Conservation (phyloP, 2,797 vertebrate genomes). For the Scarus forsteni region DNA sequence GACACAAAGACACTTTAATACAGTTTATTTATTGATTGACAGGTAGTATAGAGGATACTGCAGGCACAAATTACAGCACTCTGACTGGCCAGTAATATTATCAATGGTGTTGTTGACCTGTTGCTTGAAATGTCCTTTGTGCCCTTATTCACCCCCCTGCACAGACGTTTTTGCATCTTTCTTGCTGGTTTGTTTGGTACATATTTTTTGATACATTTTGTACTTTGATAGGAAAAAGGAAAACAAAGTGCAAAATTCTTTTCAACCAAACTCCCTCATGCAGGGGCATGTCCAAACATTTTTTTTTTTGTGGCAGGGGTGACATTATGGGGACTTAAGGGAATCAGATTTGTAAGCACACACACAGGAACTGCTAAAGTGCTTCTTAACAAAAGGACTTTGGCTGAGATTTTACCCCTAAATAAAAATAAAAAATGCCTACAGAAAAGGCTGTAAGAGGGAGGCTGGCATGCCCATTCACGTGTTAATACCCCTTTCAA, state of each 20-base stretch:
- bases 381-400: too few relatives aligned
- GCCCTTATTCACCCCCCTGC: slow-evolving; percentile 9
- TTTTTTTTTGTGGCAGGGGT: too few relatives aligned
- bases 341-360: too few relatives aligned
- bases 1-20: slow-evolving; percentile 33
- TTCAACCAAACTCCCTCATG: not conserved
- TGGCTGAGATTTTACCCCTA: too few relatives aligned
- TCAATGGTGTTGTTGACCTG: slow-evolving; percentile 49
- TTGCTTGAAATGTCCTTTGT: slow-evolving; percentile 42
- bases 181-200: slow-evolving; percentile 66
- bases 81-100: slow-evolving; percentile 73
- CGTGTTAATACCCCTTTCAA: too few relatives aligned
- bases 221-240: slow-evolving; percentile 65
- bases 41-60: slow-evolving; percentile 75
- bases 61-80: slow-evolving; percentile 81
- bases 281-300: too few relatives aligned
- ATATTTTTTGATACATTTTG: slow-evolving; percentile 52
- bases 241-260: slow-evolving; percentile 56
- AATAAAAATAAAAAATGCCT: too few relatives aligned
- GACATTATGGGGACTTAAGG: too few relatives aligned
- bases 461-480: too few relatives aligned
- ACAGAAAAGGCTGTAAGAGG: too few relatives aligned
- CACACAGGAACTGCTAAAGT: too few relatives aligned
- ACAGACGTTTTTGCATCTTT: slow-evolving; percentile 37
- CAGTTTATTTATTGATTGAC: slow-evolving; percentile 80